These are phyloP conservation scores for Sebastes paucispinis DNA, from an alignment of 2,797 vertebrate genomes.

Conservation along the genomic window DNA sequence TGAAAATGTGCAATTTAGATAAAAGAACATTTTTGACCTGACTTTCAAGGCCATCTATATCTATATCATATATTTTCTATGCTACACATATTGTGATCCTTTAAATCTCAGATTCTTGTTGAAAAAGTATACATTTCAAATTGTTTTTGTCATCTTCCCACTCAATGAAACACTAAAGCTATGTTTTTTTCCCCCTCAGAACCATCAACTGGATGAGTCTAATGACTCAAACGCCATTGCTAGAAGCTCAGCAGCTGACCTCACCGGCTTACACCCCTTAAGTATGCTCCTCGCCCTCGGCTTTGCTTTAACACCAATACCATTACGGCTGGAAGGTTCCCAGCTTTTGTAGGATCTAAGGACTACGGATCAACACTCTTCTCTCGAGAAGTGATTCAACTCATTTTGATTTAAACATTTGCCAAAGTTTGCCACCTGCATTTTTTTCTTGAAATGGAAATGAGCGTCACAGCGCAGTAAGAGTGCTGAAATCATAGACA, in stretches of 20 bases:
- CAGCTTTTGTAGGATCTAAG: slow-evolving; percentile 46
- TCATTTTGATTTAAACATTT: slow-evolving; percentile 42
- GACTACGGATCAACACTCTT: not conserved
- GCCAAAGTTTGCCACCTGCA: slow-evolving; percentile 26
- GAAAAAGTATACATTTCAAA: not conserved
- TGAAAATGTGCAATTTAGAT: not conserved
- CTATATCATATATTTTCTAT: not conserved
- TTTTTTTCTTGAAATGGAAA: slow-evolving; percentile 28
- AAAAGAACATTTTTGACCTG: not conserved
- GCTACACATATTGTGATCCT: not conserved
- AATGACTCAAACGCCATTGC: slow-evolving; percentile 71
- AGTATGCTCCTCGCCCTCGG: slow-evolving; percentile 49
- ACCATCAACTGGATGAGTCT: slow-evolving; percentile 75
- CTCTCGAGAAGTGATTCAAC: slow-evolving; percentile 20
- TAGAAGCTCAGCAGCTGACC: slow-evolving; percentile 63
- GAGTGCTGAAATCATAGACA: slow-evolving; percentile 12
- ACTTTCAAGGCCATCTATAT: not conserved
- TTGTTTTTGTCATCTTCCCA: not conserved
- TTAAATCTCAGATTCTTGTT: not conserved
- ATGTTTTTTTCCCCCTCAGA: slow-evolving; percentile 53
- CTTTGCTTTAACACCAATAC: slow-evolving; percentile 44
- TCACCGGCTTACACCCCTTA: slow-evolving; percentile 5
- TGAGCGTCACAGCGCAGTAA: not conserved
- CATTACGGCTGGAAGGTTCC: not conserved
- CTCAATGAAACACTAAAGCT: not conserved